These are phyloP conservation scores for Leuciscus idus DNA, from an alignment of 2,113 vertebrate genomes.

Conservation along the genomic window DNA sequence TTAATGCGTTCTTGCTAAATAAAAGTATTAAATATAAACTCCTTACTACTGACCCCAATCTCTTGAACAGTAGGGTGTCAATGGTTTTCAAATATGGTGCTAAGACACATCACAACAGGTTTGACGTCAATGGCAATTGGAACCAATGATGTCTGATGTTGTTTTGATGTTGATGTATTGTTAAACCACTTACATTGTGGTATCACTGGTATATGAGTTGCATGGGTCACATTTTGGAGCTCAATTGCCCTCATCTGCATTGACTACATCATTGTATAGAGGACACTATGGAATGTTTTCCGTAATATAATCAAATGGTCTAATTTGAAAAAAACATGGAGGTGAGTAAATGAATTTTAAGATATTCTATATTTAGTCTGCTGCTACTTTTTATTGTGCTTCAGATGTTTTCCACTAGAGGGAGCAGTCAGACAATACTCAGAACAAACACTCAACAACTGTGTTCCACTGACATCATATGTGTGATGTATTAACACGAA, in stretches of 20 bases:
- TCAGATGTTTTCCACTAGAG: slow-evolving; percentile 28
- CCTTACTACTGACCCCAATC: no score
- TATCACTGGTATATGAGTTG: neutral
- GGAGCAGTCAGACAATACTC: neutral
- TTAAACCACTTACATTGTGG: neutral
- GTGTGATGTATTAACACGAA: neutral
- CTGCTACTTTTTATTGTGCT: neutral
- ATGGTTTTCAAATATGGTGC: neutral
- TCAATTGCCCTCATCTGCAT: neutral
- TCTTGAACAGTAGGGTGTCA: neutral
- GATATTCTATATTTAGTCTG: neutral
- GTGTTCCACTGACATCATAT: neutral
- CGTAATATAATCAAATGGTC: neutral
- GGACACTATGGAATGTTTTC: neutral
- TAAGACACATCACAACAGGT: no score
- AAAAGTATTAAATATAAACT: neutral
- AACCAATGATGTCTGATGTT: neutral
- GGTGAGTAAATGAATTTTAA: neutral
- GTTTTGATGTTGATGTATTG: neutral
- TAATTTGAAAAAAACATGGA: neutral
- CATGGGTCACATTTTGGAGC: neutral
- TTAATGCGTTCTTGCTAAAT: neutral
- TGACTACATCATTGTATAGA: neutral
- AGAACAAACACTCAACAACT: neutral
- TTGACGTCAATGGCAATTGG: neutral